phyloP scores from a whole-genome alignment of 2,113 vertebrate species.

The Tricholaema leucomelas region DNA sequence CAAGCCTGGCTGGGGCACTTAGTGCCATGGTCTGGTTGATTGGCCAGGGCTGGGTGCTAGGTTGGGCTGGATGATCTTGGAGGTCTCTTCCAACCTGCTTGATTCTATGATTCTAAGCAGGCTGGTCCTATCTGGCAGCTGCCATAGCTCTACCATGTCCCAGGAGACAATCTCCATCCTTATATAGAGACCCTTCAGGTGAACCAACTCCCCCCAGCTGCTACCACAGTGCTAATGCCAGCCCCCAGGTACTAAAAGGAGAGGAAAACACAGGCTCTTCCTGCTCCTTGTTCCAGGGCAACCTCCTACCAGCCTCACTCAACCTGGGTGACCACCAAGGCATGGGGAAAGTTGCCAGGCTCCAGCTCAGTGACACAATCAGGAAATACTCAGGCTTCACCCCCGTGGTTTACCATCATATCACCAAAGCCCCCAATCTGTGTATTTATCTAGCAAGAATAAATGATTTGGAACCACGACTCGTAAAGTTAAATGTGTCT shows the following conservation, averaged over 20 bases:
- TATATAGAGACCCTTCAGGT: not conserved
- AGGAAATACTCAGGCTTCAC: slow-evolving; percentile 60
- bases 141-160: not conserved
- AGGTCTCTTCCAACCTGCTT: no score
- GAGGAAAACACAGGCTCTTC: not conserved
- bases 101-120: no score
- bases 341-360: not conserved
- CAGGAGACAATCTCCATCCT: not conserved
- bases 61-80: no score
- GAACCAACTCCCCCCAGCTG: not conserved
- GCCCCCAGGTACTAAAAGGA: not conserved
- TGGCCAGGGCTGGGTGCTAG: no score
- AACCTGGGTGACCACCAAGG: not conserved
- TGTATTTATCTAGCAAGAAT: slow-evolving; percentile 46
- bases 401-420: not conserved
- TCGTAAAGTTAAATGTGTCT: slow-evolving; percentile 8
- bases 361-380: not conserved
- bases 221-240: not conserved
- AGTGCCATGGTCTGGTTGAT: no score
- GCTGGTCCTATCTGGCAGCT: rapidly evolving
- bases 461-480: not conserved
- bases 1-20: no score
- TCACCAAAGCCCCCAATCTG: not conserved
- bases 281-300: not conserved
- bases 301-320: not conserved